A percentile compares a stretch with the other conserved stretches of the same genome.
Conservation (phyloP, 2,797 vertebrate species). For the Distichodus sexfasciatus region DNA sequence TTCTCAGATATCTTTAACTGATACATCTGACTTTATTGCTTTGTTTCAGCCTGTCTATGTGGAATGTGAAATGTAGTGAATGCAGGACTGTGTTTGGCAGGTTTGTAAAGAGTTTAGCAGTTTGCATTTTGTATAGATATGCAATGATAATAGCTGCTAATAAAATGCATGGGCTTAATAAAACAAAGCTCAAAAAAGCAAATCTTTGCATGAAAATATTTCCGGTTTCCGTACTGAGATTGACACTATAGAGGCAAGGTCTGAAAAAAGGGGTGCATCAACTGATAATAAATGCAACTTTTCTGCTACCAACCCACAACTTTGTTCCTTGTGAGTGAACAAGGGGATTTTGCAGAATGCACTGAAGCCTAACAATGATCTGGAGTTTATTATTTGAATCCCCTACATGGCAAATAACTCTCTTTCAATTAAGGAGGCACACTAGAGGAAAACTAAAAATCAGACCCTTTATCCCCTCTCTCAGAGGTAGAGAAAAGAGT, state of each 20-base stretch:
- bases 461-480: neutral
- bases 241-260: too few species aligned
- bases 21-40: conserved; percentile 44
- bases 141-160: too few species aligned
- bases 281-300: too few species aligned
- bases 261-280: too few species aligned
- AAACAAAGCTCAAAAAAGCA: too few species aligned
- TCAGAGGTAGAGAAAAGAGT: neutral
- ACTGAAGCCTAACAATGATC: neutral
- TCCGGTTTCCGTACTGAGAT: too few species aligned
- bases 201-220: too few species aligned
- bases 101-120: too few species aligned
- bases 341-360: neutral
- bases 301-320: neutral
- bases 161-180: too few species aligned
- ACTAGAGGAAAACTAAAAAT: neutral
- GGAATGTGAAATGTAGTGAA: conserved; percentile 16
- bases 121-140: too few species aligned
- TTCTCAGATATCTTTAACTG: conserved; percentile 34
- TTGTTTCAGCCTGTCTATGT: conserved; percentile 21
- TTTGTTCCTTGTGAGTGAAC: neutral
- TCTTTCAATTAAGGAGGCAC: neutral
- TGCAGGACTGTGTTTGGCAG: conserved; percentile 1
- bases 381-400: neutral
- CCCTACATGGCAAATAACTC: neutral